Percentiles rank a stretch among this genome's conserved stretches.
These are phyloP conservation scores for Drosophila novamexicana DNA, from an alignment of 1,140 invertebrate genomes.

Conservation along the genomic window DNA sequence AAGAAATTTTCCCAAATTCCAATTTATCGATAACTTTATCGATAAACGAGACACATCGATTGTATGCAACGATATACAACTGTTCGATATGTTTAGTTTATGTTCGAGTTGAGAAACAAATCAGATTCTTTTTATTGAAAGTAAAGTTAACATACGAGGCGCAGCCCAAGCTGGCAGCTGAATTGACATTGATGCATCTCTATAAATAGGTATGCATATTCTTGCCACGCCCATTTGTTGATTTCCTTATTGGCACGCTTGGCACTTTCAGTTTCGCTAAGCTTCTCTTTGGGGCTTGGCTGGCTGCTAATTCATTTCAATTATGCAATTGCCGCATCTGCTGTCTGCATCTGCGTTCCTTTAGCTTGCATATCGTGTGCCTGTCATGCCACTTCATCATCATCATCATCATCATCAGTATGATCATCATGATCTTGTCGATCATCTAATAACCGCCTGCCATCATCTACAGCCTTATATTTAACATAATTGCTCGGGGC, in stretches of 20 bases:
- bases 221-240: slow-evolving; percentile 31
- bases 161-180: background rate
- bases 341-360: slow-evolving; percentile 34
- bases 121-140: background rate
- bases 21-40: too few species aligned
- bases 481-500: slow-evolving; percentile 67
- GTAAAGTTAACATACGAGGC: background rate
- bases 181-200: slow-evolving; percentile 59
- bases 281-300: slow-evolving; percentile 31
- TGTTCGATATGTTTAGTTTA: background rate
- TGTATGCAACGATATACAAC: background rate
- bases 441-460: slow-evolving; percentile 78
- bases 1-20: too few species aligned
- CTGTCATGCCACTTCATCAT: slow-evolving; percentile 48
- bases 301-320: slow-evolving; percentile 76
- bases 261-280: slow-evolving; percentile 71
- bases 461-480: slow-evolving; percentile 68
- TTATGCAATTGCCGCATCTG: slow-evolving; percentile 73
- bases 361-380: slow-evolving; percentile 44
- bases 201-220: slow-evolving; percentile 1
- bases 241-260: slow-evolving; percentile 53
- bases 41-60: too few species aligned
- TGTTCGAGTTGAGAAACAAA: background rate
- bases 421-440: slow-evolving; percentile 38
- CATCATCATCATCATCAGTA: background rate